Evolutionary conservation across 1,140 invertebrate genomes (phyloP), one percentile per base, ranked within the genome.

Genomic region (Drosophila fuyamai): DNA sequence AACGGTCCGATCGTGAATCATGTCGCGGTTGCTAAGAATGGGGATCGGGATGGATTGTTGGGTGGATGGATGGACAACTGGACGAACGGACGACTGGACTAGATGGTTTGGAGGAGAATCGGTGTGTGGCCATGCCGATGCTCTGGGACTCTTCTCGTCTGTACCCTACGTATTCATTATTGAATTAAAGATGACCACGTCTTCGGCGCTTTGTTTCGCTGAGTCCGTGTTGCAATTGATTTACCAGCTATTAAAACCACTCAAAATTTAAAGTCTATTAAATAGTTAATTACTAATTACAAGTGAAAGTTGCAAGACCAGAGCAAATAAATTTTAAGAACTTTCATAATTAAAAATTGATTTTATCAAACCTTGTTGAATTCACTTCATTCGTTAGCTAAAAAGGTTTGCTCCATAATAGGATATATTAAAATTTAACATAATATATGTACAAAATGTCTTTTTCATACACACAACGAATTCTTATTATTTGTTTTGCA

Each of bases 101-200:
- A 27, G 29, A 6, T 13, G 10, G 14, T 8, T 8, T n/a, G 35
- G n/a, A 56, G 51, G 58, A 23, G 46, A 55, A 56, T 41, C 57
- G 53, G 66, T 81, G 79, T 76, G 79, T 68, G 62, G 74, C 44
- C 74, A 9, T 18, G 47, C 53, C 61, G 76, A 47, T 44, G 47
- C 58, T 48, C n/a, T 53, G 35, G 18, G 55, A 27, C 47, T 32
- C n/a, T 16, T 18, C 43, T 14, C 9, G 54, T 41, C 48, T 62
- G 59, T 41, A 54, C 71, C 58, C 68, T 62, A 88, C 84, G 73
- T 89, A 75, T 89, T 89, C 84, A 89, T 89, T 89, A 89, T 89
- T 89, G 84, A 84, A 89, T 89, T 89, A 89, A 89, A 77, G 84
- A 89, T 89, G 84, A 88, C 84, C 84, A 89, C 84, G 84, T 89